Conservation (phyloP, 2,797 vertebrate genomes). For the Mus spretus region DNA sequence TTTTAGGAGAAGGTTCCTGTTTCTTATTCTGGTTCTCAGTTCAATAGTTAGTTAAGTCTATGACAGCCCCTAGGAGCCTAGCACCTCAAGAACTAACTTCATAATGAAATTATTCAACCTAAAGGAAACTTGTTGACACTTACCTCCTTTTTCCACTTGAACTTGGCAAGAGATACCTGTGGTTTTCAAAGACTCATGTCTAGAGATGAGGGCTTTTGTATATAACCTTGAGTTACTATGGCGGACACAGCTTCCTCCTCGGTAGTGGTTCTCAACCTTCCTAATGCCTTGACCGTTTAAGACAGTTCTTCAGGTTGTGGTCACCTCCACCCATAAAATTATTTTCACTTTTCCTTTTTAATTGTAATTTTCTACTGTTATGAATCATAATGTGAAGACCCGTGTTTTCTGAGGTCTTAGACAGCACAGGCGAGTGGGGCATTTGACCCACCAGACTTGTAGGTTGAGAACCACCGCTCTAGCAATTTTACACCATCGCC, state of each 20-base stretch:
- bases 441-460: background rate
- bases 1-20: slow-evolving; percentile 48
- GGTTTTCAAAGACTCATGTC: slow-evolving; percentile 54
- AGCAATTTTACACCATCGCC: background rate
- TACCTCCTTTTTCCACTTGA: slow-evolving; percentile 59
- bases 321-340: background rate
- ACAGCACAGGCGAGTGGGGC: too few species aligned
- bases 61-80: slow-evolving; percentile 6
- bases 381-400: background rate
- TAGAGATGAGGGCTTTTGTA: background rate
- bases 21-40: slow-evolving; percentile 49
- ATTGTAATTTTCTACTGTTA: background rate
- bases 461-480: background rate
- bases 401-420: background rate
- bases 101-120: slow-evolving; percentile 69
- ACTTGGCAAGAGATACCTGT: background rate
- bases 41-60: slow-evolving; percentile 9
- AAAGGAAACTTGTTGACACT: slow-evolving; percentile 64
- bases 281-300: background rate
- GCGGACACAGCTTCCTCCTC: background rate
- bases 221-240: background rate
- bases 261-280: background rate
- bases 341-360: too few species aligned
- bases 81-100: slow-evolving; percentile 78
- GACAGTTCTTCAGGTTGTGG: background rate